Conservation (phyloP, 2,797 vertebrate species). For the Psittacula derbiana region DNA sequence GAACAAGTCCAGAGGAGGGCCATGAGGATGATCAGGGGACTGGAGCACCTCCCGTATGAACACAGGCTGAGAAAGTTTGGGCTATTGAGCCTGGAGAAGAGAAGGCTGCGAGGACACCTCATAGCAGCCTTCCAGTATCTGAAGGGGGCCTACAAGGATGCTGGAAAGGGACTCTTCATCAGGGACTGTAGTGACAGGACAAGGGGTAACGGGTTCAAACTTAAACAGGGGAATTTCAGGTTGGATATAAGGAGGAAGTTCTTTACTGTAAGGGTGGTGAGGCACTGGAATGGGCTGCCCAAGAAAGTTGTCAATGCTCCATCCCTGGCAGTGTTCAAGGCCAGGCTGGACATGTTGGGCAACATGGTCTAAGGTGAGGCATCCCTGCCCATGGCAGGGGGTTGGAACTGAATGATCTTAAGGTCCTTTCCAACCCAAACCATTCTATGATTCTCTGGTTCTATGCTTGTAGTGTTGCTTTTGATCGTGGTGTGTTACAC, state of each 20-base stretch:
- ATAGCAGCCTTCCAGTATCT: not conserved
- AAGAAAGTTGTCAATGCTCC: too few relatives aligned
- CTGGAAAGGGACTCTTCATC: too few relatives aligned
- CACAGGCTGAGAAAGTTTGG: too few relatives aligned
- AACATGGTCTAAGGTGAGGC: not conserved
- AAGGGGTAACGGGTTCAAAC: too few relatives aligned
- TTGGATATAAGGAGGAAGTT: too few relatives aligned
- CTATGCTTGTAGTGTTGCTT: accelerated
- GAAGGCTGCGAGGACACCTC: not conserved
- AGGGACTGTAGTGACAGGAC: too few relatives aligned
- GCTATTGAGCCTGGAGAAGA: not conserved
- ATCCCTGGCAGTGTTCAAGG: not conserved
- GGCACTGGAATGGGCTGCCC: not conserved
- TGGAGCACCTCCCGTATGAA: too few relatives aligned
- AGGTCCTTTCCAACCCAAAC: not conserved
- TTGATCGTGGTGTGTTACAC: accelerated
- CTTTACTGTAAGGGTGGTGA: not conserved
- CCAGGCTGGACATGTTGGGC: not conserved
- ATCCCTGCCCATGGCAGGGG: not conserved
- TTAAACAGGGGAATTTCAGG: accelerated
- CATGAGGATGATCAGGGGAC: too few relatives aligned
- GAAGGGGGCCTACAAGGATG: not conserved
- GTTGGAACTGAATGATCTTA: not conserved
- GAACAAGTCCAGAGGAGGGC: too few relatives aligned
- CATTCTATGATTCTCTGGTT: not conserved